These are phyloP conservation scores for Brachypteracias leptosomus DNA, from an alignment of 2,113 vertebrate species.

Conservation along the genomic window DNA sequence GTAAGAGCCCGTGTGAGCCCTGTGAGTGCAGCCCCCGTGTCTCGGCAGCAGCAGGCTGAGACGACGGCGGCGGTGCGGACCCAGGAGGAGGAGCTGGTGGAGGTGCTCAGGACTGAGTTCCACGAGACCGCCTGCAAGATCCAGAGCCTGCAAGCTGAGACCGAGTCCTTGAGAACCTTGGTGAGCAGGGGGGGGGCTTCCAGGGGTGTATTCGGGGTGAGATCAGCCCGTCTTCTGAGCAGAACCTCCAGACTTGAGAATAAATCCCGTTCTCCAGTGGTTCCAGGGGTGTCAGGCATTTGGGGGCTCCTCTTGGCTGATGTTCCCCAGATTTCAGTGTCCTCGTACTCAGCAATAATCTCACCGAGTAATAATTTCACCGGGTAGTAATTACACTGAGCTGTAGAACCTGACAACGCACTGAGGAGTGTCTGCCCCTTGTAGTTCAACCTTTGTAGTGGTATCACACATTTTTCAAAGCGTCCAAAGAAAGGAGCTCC, in stretches of 20 bases:
- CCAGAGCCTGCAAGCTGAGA: conserved; percentile 92
- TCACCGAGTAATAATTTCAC: neutral
- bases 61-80: conserved; percentile 70
- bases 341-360: too few species aligned
- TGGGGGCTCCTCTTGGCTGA: neutral
- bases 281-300: neutral
- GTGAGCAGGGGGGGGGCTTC: conserved; percentile 59
- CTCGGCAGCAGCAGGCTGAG: conserved; percentile 76
- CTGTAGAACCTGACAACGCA: neutral
- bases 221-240: neutral
- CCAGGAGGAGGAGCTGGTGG: conserved; percentile 83
- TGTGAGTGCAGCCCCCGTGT: too few species aligned
- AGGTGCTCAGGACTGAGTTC: conserved; percentile 82
- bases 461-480: neutral
- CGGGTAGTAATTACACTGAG: too few species aligned
- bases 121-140: conserved; percentile 84
- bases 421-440: neutral
- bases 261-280: neutral
- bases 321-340: neutral
- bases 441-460: neutral
- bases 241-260: neutral
- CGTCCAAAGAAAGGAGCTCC: neutral
- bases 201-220: neutral
- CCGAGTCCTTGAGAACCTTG: conserved; percentile 89
- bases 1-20: too few species aligned